Conservation (phyloP, 2,797 vertebrate species). For the Poliocrania exsul region DNA sequence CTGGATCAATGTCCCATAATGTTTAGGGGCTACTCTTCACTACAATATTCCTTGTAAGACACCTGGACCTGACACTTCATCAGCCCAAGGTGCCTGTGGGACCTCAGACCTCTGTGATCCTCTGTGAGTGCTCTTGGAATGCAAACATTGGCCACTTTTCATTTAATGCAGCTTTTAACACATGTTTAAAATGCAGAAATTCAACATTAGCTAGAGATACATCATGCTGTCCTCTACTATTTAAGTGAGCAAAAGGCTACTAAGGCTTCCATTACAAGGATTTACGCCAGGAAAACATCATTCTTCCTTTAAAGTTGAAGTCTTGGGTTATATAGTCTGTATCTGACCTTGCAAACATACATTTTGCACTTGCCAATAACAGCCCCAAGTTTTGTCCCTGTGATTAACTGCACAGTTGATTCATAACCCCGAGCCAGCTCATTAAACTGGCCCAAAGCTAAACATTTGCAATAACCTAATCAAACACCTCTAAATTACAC, state of each 20-base stretch:
- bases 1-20: not conserved
- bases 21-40: not conserved
- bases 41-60: not conserved
- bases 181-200: not conserved
- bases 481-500: constrained; percentile 11
- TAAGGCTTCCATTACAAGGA: not conserved
- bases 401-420: constrained; percentile 12
- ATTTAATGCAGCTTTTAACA: not conserved
- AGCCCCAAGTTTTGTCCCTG: not conserved
- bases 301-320: not conserved
- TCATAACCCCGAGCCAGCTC: not conserved
- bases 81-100: not conserved
- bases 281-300: not conserved
- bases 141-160: not conserved
- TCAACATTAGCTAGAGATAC: not conserved
- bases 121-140: not conserved
- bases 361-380: not conserved
- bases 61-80: not conserved
- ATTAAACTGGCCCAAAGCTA: constrained; percentile 21
- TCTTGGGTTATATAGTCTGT: not conserved
- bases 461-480: constrained; percentile 2
- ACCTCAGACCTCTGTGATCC: not conserved
- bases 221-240: not conserved
- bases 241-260: not conserved
- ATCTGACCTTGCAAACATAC: not conserved